Evolutionary conservation across 2,113 vertebrate species (phyloP), one percentile per base, ranked within the genome.

Genomic region (Xiphophorus maculatus): DNA sequence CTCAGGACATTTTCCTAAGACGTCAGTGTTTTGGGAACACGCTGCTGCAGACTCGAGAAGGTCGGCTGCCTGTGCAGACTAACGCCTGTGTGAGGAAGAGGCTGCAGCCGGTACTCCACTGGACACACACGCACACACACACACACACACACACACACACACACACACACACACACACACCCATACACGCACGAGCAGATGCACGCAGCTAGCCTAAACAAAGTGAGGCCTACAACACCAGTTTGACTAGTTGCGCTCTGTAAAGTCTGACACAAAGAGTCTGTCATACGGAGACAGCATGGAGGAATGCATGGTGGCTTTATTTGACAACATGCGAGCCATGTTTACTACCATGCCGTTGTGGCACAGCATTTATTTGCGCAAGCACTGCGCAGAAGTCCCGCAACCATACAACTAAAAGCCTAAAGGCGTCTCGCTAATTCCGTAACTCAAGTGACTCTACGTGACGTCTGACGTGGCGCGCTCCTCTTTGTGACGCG

Each of bases 301-400:
- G 69, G 25, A 81, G 19, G 72, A 60, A 73, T 62, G 22, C 79
- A 68, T 15, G 63, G 63, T 74, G 71, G 77, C 80, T 89, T 77
- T 89, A 87, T 89, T 89, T 90, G 80, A 91, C 83, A 91, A 83
- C 81, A 89, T 87, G 88, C 83, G 84, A 88, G 85, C 68, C 71
- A 75, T 91, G 88, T 91, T 90, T 87, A 88, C 69, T 83, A 71
- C 76, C 66, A 81, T 78, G 61, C 81, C 87, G 87, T 82, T 89
- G 6, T 84, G 82, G 62, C 73, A 28, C 88, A 89, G 79, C 79
- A 88, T 92, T 82, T 85, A 88, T 91, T 83, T 87, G 51, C 78
- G 77, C 66, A 83, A 74, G 73, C 66, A 66, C 83, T 84, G 78
- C 73, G 73, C 60, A 0, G n/a, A 71, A 48, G 66, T 84, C 87